Conservation (phyloP, 1,140 invertebrate species). For the Dysdera silvatica region DNA sequence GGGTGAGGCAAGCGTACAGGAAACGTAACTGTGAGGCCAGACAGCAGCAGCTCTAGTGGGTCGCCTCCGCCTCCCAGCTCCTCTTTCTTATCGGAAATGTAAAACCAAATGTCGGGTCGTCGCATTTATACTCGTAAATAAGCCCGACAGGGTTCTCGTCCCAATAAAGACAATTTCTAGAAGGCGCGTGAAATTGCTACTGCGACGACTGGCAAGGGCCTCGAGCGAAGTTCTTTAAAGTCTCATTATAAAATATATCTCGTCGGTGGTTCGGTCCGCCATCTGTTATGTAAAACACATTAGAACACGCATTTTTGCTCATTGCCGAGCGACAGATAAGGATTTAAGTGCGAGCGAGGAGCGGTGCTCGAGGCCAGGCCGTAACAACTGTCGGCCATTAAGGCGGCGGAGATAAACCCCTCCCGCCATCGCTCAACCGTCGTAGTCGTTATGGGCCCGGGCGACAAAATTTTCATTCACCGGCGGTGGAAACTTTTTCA, state of each 20-base stretch:
- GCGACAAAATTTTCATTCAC: conserved; percentile 30
- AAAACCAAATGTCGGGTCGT: too few species aligned
- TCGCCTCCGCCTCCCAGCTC: too few species aligned
- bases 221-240: conserved; percentile 21
- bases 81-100: too few species aligned
- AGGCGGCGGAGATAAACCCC: conserved; percentile 21
- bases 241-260: conserved; percentile 27
- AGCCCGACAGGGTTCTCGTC: too few species aligned
- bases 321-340: conserved; percentile 26
- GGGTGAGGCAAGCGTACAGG: too few species aligned
- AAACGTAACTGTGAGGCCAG: too few species aligned
- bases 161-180: conserved; percentile 23
- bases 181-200: too few species aligned
- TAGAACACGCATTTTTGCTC: conserved; percentile 26
- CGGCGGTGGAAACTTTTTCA: conserved; percentile 27
- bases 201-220: too few species aligned
- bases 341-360: conserved; percentile 28
- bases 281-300: conserved; percentile 33
- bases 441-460: conserved; percentile 22
- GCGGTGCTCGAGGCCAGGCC: too few species aligned
- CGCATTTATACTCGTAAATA: conserved; percentile 27
- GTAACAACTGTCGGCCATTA: conserved; percentile 29
- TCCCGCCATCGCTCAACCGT: conserved; percentile 22
- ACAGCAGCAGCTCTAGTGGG: too few species aligned
- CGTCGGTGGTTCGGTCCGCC: conserved; percentile 14